Percentiles rank a stretch among this genome's conserved stretches.
Conservation (phyloP, 1,140 invertebrate genomes). For the Panagrolaimus sp. region DNA sequence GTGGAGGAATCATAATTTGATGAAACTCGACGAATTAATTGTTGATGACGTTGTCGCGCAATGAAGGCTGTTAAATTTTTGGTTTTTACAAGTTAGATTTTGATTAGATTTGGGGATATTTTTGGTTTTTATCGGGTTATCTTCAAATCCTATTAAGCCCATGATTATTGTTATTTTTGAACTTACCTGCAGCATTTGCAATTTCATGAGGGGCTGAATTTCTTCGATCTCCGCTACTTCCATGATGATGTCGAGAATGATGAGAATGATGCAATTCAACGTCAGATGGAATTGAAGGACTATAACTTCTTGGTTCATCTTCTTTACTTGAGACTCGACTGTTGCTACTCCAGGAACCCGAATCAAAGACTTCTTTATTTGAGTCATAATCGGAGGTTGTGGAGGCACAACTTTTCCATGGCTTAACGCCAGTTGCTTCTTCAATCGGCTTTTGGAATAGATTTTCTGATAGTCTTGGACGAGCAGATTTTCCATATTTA, state of each 20-base stretch:
- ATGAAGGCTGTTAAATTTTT: too few species aligned
- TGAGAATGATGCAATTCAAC: background rate
- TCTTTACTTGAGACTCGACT: conserved; percentile 5
- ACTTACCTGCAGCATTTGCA: conserved; percentile 5
- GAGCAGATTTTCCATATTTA: background rate
- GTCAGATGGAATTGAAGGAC: background rate
- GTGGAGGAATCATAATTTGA: background rate
- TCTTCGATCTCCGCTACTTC: background rate
- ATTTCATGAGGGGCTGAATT: conserved; percentile 3
- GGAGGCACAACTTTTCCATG: conserved; percentile 6
- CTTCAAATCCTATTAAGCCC: background rate
- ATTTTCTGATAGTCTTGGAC: background rate
- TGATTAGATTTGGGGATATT: background rate
- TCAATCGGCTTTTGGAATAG: background rate
- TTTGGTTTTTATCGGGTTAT: background rate
- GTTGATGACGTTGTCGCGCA: background rate
- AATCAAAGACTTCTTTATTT: conserved; percentile 18
- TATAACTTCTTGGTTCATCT: conserved; percentile 1
- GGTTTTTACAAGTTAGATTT: background rate
- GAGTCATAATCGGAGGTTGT: conserved; percentile 21
- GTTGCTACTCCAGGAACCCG: conserved; percentile 24
- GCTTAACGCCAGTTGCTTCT: background rate
- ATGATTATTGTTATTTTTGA: background rate
- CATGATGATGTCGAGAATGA: background rate
- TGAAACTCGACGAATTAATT: background rate